These are phyloP conservation scores for Brachionus plicatilis DNA, from an alignment of 1,140 invertebrate species.

Conservation along the genomic window DNA sequence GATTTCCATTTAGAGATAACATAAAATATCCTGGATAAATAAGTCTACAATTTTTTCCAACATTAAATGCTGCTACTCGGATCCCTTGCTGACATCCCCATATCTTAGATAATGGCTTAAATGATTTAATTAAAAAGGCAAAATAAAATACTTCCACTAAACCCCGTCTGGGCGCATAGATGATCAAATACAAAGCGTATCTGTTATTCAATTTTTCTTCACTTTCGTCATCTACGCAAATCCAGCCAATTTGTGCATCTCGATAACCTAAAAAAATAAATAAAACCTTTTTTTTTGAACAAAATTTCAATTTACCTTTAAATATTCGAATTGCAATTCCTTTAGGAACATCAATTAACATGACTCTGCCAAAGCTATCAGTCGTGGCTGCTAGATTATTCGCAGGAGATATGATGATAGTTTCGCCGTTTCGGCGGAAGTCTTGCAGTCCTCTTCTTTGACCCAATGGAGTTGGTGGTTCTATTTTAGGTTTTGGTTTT, in stretches of 20 bases:
- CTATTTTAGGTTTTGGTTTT: slow-evolving; percentile 56
- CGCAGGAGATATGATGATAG: slow-evolving; percentile 71
- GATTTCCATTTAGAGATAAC: slow-evolving; percentile 61
- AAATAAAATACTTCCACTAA: slow-evolving; percentile 66
- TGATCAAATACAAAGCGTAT: slow-evolving; percentile 69
- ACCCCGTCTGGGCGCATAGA: slow-evolving; percentile 76
- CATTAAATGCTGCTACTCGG: slow-evolving; percentile 80
- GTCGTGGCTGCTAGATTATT: slow-evolving; percentile 71
- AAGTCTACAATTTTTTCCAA: slow-evolving; percentile 65
- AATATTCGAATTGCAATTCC: slow-evolving; percentile 77
- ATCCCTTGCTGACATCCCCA: slow-evolving; percentile 77
- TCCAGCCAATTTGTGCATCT: slow-evolving; percentile 75
- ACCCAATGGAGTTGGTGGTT: slow-evolving; percentile 56
- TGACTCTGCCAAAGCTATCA: slow-evolving; percentile 78
- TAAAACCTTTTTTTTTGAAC: not conserved
- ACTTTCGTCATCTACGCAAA: slow-evolving; percentile 67
- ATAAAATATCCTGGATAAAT: slow-evolving; percentile 69
- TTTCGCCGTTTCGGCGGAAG: slow-evolving; percentile 66
- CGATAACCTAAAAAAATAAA: slow-evolving; percentile 62
- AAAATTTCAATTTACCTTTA: slow-evolving; percentile 64
- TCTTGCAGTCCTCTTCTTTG: slow-evolving; percentile 75
- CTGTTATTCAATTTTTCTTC: slow-evolving; percentile 45
- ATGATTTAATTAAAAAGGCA: not conserved
- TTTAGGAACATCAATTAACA: slow-evolving; percentile 72
- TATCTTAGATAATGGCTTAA: slow-evolving; percentile 45